Base-by-base conservation (phyloP, 2,113 vertebrate species). In the Mirounga angustirostris region DNA sequence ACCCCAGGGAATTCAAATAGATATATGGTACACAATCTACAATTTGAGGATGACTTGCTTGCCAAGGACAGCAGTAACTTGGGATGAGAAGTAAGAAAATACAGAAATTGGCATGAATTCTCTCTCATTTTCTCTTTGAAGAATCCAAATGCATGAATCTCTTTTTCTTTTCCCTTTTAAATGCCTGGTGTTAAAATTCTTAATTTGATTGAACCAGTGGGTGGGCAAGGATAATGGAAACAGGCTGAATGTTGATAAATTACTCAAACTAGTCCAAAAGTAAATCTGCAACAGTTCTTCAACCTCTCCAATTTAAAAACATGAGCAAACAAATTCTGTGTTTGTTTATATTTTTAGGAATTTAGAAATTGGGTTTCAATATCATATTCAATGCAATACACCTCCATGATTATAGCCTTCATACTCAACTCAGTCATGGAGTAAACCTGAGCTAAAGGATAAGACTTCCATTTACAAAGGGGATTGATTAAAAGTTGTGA, bases 291-390 rank as follows among this genome's bases (percentile, higher is more conserved):
- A 43, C 7, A n/a, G 15, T 87, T 63, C 43, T 59, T 94, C 54
- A 90, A 79, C 61, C 6, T 67, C 71, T 40, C 36, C 46, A 82
- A 69, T 33, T 93, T 54, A 89, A 69, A 97, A 91, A 67, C 5
- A 24, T 22, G 78, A 79, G 5, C 28, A 59, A 28, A 73, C 22
- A 89, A 82, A 83, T 67, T 86, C 19, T 86, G 65, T 79, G 59
- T 24, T 78, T 91, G 84, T 76, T 89, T 92, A 74, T 54, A 36
- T 52, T 78, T 97, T 92, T 52, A 69, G 33, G 92, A 92, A 79
- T 83, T 67, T 22, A 50, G 13, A 76, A 76, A 76, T 15, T 97
- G 59, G 65, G 40, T 26, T 84, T 93, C 46, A 40, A 30, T 43
- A 58, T 58, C 63, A 82, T 19, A 52, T 46, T 43, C 82, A 89